A percentile compares a stretch with the other conserved stretches of the same genome.
phyloP scores from a whole-genome alignment of 2,113 vertebrate species.

The Eptatretus burgeri region DNA sequence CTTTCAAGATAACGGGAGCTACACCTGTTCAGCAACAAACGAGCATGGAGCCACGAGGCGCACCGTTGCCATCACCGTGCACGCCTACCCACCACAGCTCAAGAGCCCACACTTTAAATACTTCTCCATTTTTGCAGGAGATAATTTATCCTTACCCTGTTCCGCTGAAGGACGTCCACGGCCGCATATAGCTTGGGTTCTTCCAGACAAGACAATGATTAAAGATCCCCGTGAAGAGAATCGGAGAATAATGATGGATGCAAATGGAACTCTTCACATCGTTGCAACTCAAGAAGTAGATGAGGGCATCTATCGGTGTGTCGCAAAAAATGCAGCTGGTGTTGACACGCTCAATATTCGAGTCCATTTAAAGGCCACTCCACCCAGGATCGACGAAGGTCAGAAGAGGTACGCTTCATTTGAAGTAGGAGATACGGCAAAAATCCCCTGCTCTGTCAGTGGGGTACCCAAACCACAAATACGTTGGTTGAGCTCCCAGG shows the following conservation, averaged over 20 bases:
- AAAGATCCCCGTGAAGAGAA: slow-evolving; percentile 32
- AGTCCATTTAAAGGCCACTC: neutral
- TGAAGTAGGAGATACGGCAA: neutral
- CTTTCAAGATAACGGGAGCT: slow-evolving; percentile 34
- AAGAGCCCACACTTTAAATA: slow-evolving; percentile 27
- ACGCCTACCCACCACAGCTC: slow-evolving; percentile 26
- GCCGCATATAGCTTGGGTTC: slow-evolving; percentile 40
- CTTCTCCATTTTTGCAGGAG: slow-evolving; percentile 26
- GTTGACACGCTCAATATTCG: neutral
- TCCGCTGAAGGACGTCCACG: slow-evolving; percentile 26
- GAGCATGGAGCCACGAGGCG: slow-evolving; percentile 26
- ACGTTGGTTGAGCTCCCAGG: too few species aligned
- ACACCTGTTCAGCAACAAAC: slow-evolving; percentile 40
- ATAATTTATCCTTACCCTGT: slow-evolving; percentile 29
- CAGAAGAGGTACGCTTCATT: neutral
- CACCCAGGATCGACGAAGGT: neutral
- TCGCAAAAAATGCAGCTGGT: neutral
- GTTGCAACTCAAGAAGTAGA: neutral
- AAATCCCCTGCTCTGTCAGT: too few species aligned
- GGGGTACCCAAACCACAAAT: neutral
- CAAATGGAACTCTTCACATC: slow-evolving; percentile 46
- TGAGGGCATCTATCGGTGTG: neutral
- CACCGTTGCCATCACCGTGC: slow-evolving; percentile 21
- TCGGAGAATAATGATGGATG: slow-evolving; percentile 28
- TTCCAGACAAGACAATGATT: slow-evolving; percentile 29